phyloP scores from a whole-genome alignment of 1,140 invertebrate species.

The Stratiolaelaps scimitus region DNA sequence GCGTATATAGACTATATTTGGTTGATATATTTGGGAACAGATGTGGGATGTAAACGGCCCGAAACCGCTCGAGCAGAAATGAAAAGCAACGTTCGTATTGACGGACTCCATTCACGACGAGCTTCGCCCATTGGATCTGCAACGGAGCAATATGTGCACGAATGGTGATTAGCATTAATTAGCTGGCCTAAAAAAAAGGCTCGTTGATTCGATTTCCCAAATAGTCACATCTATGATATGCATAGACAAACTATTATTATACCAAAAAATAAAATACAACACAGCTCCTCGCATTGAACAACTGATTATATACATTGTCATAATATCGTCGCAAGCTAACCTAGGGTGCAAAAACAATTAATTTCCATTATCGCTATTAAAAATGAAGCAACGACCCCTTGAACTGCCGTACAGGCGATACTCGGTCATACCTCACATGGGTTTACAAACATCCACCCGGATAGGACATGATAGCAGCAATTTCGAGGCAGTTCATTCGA shows the following conservation, averaged over 20 bases:
- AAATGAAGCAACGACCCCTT: conserved; percentile 19
- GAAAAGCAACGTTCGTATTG: conserved; percentile 55
- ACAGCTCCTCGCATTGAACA: too few species aligned
- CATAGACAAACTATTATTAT: too few species aligned
- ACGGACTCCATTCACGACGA: conserved; percentile 15
- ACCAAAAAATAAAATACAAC: too few species aligned
- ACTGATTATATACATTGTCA: too few species aligned
- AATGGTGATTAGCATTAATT: not conserved
- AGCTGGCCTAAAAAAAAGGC: too few species aligned
- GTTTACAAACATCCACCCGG: not conserved
- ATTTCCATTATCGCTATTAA: conserved; percentile 29
- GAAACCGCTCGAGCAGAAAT: conserved; percentile 83
- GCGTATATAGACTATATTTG: conserved; percentile 70
- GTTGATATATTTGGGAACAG: conserved; percentile 78
- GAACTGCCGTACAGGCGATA: not conserved
- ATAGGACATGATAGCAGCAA: not conserved
- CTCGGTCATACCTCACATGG: too few species aligned
- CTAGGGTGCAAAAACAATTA: conserved; percentile 31
- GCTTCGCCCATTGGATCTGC: conserved; percentile 75
- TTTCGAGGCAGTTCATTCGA: not conserved
- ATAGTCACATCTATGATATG: too few species aligned
- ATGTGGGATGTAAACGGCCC: conserved; percentile 71
- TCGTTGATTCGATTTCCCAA: too few species aligned
- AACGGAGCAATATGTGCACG: conserved; percentile 33
- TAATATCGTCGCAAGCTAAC: too few species aligned